A percentile compares a stretch with the other conserved stretches of the same genome.
phyloP scores from a whole-genome alignment of 2,113 vertebrate genomes.

The Fregetta grallaria region DNA sequence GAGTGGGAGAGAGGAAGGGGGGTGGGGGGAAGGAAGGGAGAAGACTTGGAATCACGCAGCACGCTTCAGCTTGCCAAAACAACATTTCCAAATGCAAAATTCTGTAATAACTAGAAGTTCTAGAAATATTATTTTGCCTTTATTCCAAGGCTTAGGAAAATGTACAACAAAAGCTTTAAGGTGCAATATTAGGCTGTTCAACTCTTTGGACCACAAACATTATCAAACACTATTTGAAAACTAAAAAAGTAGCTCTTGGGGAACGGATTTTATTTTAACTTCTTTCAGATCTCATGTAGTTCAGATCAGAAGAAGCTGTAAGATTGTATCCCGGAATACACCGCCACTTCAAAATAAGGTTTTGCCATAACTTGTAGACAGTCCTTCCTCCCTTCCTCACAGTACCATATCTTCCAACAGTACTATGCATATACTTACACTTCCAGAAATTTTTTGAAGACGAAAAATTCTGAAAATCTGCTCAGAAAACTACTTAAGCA shows the following conservation, averaged over 20 bases:
- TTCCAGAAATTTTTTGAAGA: background rate
- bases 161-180: background rate
- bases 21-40: background rate
- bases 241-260: background rate
- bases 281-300: background rate
- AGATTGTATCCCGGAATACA: background rate
- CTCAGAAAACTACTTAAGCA: background rate
- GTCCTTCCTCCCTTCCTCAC: background rate
- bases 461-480: background rate
- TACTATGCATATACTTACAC: background rate
- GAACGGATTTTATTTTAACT: background rate
- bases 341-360: background rate
- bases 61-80: background rate
- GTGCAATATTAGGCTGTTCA: background rate
- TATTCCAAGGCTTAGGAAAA: background rate
- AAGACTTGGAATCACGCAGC: background rate
- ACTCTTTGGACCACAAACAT: background rate
- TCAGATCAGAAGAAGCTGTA: background rate
- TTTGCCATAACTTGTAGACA: background rate
- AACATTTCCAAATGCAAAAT: background rate
- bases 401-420: accelerated
- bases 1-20: no score
- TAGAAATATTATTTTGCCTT: background rate
- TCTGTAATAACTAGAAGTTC: background rate
- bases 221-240: background rate